phyloP scores from a whole-genome alignment of 2,797 vertebrate genomes.

The Cheracebus regulus region DNA sequence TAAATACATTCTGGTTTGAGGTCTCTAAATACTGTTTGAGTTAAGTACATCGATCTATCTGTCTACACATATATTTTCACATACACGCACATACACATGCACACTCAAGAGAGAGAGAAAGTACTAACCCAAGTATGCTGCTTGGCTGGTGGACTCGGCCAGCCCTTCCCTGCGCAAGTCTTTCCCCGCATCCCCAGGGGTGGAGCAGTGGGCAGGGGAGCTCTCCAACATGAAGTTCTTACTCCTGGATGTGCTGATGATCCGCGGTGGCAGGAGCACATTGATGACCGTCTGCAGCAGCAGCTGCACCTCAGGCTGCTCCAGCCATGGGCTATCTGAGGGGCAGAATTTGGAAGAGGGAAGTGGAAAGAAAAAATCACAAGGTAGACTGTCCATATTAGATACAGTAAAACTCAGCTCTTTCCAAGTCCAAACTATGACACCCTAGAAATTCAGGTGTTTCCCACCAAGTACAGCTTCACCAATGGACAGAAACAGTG shows the following conservation, averaged over 20 bases:
- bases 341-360: slow-evolving; percentile 54
- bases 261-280: slow-evolving; percentile 96
- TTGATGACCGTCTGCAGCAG: slow-evolving; percentile 98
- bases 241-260: slow-evolving; percentile 98
- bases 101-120: background rate
- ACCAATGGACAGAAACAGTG: slow-evolving; percentile 75
- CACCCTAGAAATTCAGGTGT: slow-evolving; percentile 45
- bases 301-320: slow-evolving; percentile 96
- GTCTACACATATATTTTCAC: background rate
- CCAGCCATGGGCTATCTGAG: slow-evolving; percentile 96
- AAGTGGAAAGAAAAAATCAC: slow-evolving; percentile 65
- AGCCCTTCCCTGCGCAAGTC: slow-evolving; percentile 95
- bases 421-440: slow-evolving; percentile 73
- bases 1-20: background rate
- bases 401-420: slow-evolving; percentile 57
- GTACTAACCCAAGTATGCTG: slow-evolving; percentile 94
- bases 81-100: background rate
- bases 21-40: background rate
- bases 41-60: background rate
- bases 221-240: slow-evolving; percentile 99
- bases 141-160: slow-evolving; percentile 98
- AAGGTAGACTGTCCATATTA: slow-evolving; percentile 3
- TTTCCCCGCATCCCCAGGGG: slow-evolving; percentile 94
- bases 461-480: slow-evolving; percentile 70
- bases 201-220: slow-evolving; percentile 98